Conservation (phyloP, 2,113 vertebrate species). For the Cheirogaleus medius region DNA sequence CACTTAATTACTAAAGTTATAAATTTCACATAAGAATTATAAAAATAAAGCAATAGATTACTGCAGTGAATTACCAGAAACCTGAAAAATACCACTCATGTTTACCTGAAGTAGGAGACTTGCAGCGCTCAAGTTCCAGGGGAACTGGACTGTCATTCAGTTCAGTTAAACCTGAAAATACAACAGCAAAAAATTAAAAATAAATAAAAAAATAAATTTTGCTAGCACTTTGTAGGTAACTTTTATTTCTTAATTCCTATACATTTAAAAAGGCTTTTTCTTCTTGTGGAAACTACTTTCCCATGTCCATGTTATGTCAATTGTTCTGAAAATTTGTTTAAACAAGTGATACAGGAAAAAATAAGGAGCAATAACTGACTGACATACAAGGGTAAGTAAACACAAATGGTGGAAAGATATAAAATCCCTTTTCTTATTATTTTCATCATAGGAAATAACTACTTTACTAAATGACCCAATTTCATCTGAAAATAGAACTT, state of each 20-base stretch:
- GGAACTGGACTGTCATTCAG: slow-evolving; percentile 96
- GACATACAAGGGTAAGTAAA: slow-evolving; percentile 17
- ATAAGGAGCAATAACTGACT: not conserved
- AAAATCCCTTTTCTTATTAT: not conserved
- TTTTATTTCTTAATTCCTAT: slow-evolving; percentile 60
- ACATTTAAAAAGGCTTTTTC: not conserved
- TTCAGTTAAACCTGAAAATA: slow-evolving; percentile 94
- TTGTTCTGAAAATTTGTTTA: slow-evolving; percentile 47
- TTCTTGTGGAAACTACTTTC: slow-evolving; percentile 40
- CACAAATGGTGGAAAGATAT: not conserved
- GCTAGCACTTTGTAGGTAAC: slow-evolving; percentile 33
- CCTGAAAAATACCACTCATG: slow-evolving; percentile 67
- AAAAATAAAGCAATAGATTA: slow-evolving; percentile 76
- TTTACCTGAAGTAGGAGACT: slow-evolving; percentile 98
- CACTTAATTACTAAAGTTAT: not conserved
- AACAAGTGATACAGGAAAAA: slow-evolving; percentile 10
- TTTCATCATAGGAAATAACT: slow-evolving; percentile 40
- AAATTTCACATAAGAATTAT: slow-evolving; percentile 68
- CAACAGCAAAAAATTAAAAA: slow-evolving; percentile 73
- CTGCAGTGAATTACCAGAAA: slow-evolving; percentile 73
- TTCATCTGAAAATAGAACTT: slow-evolving; percentile 17
- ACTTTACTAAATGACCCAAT: slow-evolving; percentile 15
- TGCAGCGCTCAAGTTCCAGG: slow-evolving; percentile 96
- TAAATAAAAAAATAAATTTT: slow-evolving; percentile 72
- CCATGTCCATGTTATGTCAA: slow-evolving; percentile 15